Base-by-base conservation (phyloP, 2,888 invertebrate species). In the Ormyrus labotus region DNA sequence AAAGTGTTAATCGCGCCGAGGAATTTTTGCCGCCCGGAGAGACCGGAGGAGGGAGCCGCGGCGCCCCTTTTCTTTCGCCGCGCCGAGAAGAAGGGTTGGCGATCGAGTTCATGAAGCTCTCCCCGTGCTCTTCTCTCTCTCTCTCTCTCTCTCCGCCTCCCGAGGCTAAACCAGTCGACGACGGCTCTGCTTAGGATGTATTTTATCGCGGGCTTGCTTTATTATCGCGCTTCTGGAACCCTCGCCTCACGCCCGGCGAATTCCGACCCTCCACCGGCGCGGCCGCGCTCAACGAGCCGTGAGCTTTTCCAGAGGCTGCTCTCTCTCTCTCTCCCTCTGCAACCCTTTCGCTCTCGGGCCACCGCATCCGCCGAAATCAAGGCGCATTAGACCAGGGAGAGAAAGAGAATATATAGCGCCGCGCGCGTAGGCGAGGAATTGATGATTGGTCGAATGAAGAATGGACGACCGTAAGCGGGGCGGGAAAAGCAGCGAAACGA, bases 101-200 rank as follows among this genome's bases (percentile, higher is more conserved):
- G 85, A 90, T 90, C 89, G 89, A 90, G 87, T 90, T 88, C 85
- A 90, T 90, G 90, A 90, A 90, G 88, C 88, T 84, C 88, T 84
- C 85, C 19, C 83, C 45, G 63, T 34, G 51, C 19, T 19, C 19
- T 19, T 19, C 19, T 19, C 19, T 19, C 19, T 19, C 19, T 19
- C 19, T 19, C 19, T 19, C 19, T 19, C 19, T 19, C 19, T 19
- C 58, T 57, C 5, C 47, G 10, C 9, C 47, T 34, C 3, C 3
- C 19, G 86, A 64, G 85, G 83, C 86, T 86, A 85, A 89, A 88
- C 90, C 88, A 89, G 88, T 90, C 90, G 87, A 90, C 90, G 88
- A 88, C 51, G 19, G 47, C 88, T 87, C 88, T 87, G 87, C 87
- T 88, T 88, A 86, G 86, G 87, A 88, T 90, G 89, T 89, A 90